A percentile compares a stretch with the other conserved stretches of the same genome.
These are phyloP conservation scores for Frieseomelitta varia DNA, from an alignment of 1,140 invertebrate species.

Conservation along the genomic window DNA sequence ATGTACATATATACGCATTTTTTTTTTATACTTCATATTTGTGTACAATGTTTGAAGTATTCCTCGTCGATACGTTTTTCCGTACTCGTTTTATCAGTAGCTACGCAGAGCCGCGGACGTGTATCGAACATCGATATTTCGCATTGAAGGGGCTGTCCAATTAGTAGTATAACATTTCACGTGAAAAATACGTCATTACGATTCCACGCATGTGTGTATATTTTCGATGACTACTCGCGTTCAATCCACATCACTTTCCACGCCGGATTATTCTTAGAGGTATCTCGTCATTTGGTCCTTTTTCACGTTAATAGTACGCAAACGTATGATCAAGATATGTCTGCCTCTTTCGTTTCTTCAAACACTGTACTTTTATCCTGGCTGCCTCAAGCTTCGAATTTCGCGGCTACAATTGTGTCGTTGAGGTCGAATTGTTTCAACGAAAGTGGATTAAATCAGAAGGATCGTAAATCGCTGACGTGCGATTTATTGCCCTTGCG, in stretches of 20 bases:
- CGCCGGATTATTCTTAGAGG: background rate
- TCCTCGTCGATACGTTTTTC: background rate
- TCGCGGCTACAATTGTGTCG: background rate
- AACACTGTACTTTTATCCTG: background rate
- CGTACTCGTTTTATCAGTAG: background rate
- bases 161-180: background rate
- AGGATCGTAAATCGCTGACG: too few species aligned
- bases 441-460: background rate
- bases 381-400: background rate
- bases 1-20: background rate
- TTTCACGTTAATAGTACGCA: background rate
- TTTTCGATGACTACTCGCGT: background rate
- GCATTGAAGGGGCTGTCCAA: conserved; percentile 4
- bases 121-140: conserved; percentile 2
- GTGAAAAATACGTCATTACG: conserved; percentile 18
- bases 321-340: background rate
- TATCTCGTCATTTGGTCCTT: background rate
- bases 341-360: background rate
- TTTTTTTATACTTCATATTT: background rate
- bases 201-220: too few species aligned
- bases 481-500: too few species aligned
- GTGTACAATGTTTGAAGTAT: background rate
- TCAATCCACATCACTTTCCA: background rate
- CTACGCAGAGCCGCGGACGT: background rate
- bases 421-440: background rate